Conservation (phyloP, 2,113 vertebrate genomes). For the Hyla sarda region DNA sequence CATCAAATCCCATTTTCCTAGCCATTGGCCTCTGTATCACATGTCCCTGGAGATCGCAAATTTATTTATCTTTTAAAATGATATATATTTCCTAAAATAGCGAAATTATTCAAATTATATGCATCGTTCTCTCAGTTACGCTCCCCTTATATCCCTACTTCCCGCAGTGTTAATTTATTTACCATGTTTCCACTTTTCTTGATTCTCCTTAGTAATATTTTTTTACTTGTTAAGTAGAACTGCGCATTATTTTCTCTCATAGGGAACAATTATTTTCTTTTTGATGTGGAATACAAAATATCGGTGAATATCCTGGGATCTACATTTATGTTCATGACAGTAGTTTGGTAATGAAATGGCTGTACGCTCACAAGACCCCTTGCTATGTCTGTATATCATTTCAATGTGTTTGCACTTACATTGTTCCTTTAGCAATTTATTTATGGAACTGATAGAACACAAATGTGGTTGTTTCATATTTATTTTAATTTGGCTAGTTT, state of each 20-base stretch:
- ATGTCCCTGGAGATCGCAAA: not conserved
- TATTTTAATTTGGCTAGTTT: too few species aligned
- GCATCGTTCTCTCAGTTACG: not conserved
- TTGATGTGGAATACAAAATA: constrained; percentile 30
- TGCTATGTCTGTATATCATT: not conserved
- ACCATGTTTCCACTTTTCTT: not conserved
- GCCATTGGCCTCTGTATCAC: not conserved
- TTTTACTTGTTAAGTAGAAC: constrained; percentile 10
- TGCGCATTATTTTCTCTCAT: constrained; percentile 45
- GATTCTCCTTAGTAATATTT: not conserved
- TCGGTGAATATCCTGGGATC: constrained; percentile 32
- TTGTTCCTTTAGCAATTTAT: not conserved
- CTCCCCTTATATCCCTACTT: not conserved
- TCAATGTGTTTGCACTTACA: not conserved
- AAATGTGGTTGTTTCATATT: not conserved
- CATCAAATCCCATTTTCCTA: not conserved
- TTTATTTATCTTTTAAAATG: not conserved
- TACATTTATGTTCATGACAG: not conserved
- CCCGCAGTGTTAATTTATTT: constrained; percentile 2
- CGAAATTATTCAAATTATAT: not conserved
- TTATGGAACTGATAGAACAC: not conserved
- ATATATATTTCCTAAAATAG: not conserved
- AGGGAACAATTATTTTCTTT: constrained; percentile 47
- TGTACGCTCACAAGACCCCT: not conserved
- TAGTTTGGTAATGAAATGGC: not conserved